Evolutionary conservation across 2,888 invertebrate species (phyloP), one percentile per base, ranked within the genome.

Genomic region (Athalia rosae): DNA sequence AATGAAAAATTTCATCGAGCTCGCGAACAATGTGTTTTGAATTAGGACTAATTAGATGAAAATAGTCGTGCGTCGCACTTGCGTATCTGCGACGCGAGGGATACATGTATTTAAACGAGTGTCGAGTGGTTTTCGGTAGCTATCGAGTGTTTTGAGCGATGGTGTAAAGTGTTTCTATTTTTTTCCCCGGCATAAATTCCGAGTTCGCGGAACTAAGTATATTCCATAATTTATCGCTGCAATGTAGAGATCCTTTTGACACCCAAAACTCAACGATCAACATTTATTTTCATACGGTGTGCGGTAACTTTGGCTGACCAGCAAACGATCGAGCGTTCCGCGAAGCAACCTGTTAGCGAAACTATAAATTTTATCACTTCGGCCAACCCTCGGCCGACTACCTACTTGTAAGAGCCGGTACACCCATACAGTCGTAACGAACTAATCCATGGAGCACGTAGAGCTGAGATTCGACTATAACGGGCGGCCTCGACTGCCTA

Each of bases 401-500:
- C 7, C 7, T 53, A 53, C 53, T n/a, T n/a, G n/a, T 11, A 53
- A 53, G 53, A 53, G 53, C 53, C 53, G 53, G 53, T n/a, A 53
- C n/a, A 58, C 15, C 43, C 71, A 71, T 58, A 15, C 43, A 15
- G 71, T 71, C 13, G 13, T 45, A 58, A 7, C 7, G 53, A 67
- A 48, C 28, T 59, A 59, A 41, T 45, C 66, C 66, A 66, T 58
- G 77, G 77, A 71, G 76, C 77, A 76, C 77, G 78, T 71, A 71
- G 71, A 56, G 43, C 6, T 15, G 45, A 77, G 67, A 77, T 80
- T 77, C 76, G 79, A 77, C 80, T 79, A 82, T 85, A 84, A 84
- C 84, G 83, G 83, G 83, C 80, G 81, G 83, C 79, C 83, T 83
- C 82, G 81, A 81, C 81, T 78, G 85, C 85, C 81, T 86, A 85